Base-by-base conservation (phyloP, 2,113 vertebrate genomes). In the Oceanites oceanicus region DNA sequence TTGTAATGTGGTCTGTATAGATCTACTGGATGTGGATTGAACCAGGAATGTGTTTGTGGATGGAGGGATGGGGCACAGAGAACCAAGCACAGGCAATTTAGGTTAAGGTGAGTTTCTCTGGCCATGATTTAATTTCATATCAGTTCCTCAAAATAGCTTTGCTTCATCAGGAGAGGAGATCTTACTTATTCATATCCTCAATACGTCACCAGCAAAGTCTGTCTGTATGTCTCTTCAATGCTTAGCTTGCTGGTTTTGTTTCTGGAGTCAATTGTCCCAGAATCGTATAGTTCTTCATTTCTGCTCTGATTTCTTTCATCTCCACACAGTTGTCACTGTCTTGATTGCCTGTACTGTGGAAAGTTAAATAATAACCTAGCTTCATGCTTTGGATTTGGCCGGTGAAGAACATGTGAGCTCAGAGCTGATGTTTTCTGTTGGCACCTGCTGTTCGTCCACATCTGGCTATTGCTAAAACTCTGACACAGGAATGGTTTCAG, bases 401-500 rank as follows among this genome's bases (percentile, higher is more conserved):
- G 2, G 32, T 45, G 70, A 95, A 66, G 80, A 85, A 16, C n/a
- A 40, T 49, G 77, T 94, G 89, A 95, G 62, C 62, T 90, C 58
- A 73, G 91, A 96, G 77, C 87, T 95, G 91, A 88, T 92, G 40
- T 86, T 90, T 95, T 91, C 62, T 97, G 45, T 87, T 94, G 95
- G 80, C 89, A 94, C 84, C 66, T 96, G 91, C 77, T 90, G 62
- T 82, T 92, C 91, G 50, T 70, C 29, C 52, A 58, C 95, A 88
- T 91, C 91, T 96, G 94, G 89, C 77, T 94, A 16, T 95, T 94
- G 77, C 92, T 94, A 59, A 87, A 85, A 83, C 42, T 87, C 86
- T 91, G 74, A 91, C 89, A 94, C 50, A 88, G 74, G n/a, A 75
- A 77, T 63, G 29, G 45, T 94, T 95, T 91, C 66, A 84, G 66